Conservation (phyloP, 2,888 invertebrate genomes). For the Chaetoderma sp. region DNA sequence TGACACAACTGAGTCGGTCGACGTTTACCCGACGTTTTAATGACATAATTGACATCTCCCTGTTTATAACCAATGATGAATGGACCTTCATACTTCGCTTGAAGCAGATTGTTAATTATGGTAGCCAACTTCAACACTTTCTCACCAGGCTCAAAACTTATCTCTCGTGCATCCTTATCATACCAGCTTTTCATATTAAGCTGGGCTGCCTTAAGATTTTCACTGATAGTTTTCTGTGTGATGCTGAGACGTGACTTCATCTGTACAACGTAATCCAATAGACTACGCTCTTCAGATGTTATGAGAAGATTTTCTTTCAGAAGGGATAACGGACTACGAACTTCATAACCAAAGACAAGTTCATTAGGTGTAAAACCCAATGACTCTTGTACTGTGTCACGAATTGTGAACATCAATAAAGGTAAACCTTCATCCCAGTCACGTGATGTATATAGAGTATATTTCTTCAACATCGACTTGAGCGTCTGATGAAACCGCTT, state of each 20-base stretch:
- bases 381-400: not conserved
- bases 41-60: conserved; percentile 12
- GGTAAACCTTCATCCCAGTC: conserved; percentile 1
- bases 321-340: not conserved
- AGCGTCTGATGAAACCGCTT: not conserved
- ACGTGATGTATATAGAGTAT: not conserved
- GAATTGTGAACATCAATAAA: not conserved
- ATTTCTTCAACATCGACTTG: not conserved
- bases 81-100: conserved; percentile 17
- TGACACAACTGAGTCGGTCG: conserved; percentile 30
- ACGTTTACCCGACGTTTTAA: conserved; percentile 29
- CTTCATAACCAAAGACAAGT: conserved; percentile 13
- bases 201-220: not conserved
- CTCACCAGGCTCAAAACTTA: conserved; percentile 35
- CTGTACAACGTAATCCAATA: not conserved
- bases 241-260: not conserved
- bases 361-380: not conserved
- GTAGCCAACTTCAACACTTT: conserved; percentile 29
- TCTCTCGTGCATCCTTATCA: not conserved
- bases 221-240: not conserved
- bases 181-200: not conserved
- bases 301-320: not conserved
- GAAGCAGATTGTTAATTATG: not conserved
- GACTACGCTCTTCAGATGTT: not conserved
- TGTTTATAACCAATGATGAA: not conserved